Percentiles rank a stretch among this genome's conserved stretches.
These are phyloP conservation scores for Chrysaora quinquecirrha DNA, from an alignment of 30 jellyfish, hydroid and myxozoan species.

Conservation along the genomic window DNA sequence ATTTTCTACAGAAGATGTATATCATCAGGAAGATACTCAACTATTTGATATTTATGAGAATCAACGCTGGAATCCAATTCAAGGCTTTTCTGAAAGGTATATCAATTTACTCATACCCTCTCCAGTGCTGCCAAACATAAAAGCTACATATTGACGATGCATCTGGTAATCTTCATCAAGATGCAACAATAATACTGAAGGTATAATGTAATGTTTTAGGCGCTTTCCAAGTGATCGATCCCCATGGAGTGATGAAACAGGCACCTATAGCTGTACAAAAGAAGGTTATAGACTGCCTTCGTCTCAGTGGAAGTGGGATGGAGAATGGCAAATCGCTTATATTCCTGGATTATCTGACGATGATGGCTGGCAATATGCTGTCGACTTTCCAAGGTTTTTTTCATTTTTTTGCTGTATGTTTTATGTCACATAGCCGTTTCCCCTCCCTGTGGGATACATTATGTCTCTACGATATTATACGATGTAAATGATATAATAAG, in stretches of 20 bases:
- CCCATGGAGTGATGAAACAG: constrained; percentile 95
- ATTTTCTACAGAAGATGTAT: constrained; percentile 12
- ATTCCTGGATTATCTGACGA: constrained; percentile 59
- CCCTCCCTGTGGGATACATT: not conserved
- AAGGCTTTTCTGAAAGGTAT: constrained; percentile 92
- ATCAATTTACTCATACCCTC: too few relatives aligned
- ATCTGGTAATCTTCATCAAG: too few relatives aligned
- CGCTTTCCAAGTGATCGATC: constrained; percentile 95
- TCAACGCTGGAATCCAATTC: constrained; percentile 94
- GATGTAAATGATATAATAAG: too few relatives aligned
- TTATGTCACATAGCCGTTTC: not conserved
- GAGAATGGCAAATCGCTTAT: constrained; percentile 78
- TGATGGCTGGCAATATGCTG: constrained; percentile 99
- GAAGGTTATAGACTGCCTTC: constrained; percentile 75
- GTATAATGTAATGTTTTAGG: too few relatives aligned
- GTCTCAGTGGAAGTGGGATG: constrained; percentile 80
- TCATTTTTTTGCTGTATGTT: not conserved
- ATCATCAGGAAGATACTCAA: constrained; percentile 59
- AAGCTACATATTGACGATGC: too few relatives aligned
- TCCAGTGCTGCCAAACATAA: too few relatives aligned
- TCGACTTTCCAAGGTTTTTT: constrained; percentile 90
- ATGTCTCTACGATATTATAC: too few relatives aligned
- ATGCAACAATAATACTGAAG: too few relatives aligned
- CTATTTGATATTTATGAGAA: constrained; percentile 72
- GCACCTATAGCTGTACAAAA: constrained; percentile 49